Conservation (phyloP, 2,113 vertebrate species). For the Daphoenositta chrysoptera region DNA sequence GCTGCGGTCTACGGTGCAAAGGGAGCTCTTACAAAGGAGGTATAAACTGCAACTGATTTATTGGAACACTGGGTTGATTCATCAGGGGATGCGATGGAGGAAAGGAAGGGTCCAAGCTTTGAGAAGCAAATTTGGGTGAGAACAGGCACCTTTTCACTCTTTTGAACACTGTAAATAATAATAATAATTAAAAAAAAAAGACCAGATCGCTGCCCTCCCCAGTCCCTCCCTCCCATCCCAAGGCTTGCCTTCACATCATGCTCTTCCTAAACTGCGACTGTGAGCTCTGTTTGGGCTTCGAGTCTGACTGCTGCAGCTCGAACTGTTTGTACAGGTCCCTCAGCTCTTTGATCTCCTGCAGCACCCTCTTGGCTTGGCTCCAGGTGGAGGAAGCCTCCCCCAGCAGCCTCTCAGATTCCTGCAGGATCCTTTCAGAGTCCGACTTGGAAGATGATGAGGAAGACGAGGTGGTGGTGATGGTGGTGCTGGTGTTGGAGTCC, state of each 20-base stretch:
- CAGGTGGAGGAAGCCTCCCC: conserved; percentile 82
- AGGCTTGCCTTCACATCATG: conserved; percentile 78
- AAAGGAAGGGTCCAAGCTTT: not conserved
- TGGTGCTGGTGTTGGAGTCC: conserved; percentile 44
- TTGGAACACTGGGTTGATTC: not conserved
- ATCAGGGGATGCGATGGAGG: not conserved
- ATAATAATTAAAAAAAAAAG: not conserved
- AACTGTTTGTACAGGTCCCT: conserved; percentile 81
- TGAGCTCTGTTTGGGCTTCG: conserved; percentile 63
- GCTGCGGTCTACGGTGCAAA: not conserved
- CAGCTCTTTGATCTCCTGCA: conserved; percentile 89
- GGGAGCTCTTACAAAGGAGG: conserved; percentile 12
- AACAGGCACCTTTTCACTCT: conserved; percentile 50
- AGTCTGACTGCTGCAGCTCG: conserved; percentile 72
- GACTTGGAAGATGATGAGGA: conserved; percentile 40
- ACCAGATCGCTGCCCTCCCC: not conserved
- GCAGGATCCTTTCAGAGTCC: conserved; percentile 74
- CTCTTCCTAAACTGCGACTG: conserved; percentile 79
- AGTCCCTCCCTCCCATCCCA: not conserved
- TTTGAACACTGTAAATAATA: conserved; percentile 43
- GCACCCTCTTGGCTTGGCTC: conserved; percentile 85
- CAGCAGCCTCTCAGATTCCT: conserved; percentile 83
- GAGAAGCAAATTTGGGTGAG: not conserved
- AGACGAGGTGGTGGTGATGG: not conserved
- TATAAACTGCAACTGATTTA: not conserved